Evolutionary conservation across 2,888 invertebrate species (phyloP), one percentile per base, ranked within the genome.

Genomic region (Nasonia oneida): DNA sequence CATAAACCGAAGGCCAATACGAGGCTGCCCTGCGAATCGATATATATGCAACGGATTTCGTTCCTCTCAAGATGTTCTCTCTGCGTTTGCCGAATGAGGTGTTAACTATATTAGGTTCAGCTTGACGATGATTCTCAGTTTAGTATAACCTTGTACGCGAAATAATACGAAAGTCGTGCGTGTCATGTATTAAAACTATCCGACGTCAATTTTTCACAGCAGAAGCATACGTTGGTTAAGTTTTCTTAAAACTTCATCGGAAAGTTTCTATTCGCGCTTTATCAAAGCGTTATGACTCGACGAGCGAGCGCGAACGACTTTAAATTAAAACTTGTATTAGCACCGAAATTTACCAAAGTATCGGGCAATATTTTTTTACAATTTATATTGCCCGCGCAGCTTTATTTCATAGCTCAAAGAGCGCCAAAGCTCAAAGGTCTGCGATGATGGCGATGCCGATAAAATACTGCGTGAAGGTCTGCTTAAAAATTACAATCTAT

Each of bases 1-100:
- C n/a, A 33, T 81, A 81, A 81, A 81, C 15, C 50, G 50, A 70
- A 70, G 70, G 53, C 47, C 80, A 50, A 53, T 70, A 53, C 70
- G 47, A 78, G n/a, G 71, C 37, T 39, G 6, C 10, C 37, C 37
- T 29, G 67, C 29, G 67, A 3, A 4, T 33, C 67, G 39, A 42
- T 71, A 3, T n/a, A 29, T 64, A n/a, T 42, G 10, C 39, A 42
- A 10, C 39, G n/a, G 15, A 39, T 71, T 71, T 39, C 42, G 10
- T 18, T 37, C 8, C 10, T 71, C 37, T 42, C 37, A 1, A 33
- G 14, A 12, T 23, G 14, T 18, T 29, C 37, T 57, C 57, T 42
- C 76, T 39, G 57, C 61, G 39, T 61, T 61, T 50, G 33, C 53
- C 75, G 50, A 53, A 15, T 29, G 8, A 47, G 29, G 5, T 42